Conservation (phyloP, 2,888 invertebrate genomes). For the Sympetrum striolatum region DNA sequence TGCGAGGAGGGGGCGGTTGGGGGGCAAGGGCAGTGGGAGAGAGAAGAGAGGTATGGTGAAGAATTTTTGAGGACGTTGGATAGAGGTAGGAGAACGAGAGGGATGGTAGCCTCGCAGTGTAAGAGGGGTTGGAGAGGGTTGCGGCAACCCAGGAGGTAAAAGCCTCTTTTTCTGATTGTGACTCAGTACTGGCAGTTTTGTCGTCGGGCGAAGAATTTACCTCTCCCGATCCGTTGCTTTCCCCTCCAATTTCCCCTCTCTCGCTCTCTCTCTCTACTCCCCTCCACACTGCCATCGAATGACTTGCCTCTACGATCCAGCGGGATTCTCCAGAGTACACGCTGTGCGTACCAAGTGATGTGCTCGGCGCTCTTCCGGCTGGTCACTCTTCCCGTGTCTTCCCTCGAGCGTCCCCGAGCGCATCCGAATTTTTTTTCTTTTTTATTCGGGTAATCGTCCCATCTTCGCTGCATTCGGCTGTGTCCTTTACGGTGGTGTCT, state of each 20-base stretch:
- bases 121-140: neutral
- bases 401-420: neutral
- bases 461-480: neutral
- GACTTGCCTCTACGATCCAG: conserved; percentile 42
- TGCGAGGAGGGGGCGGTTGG: conserved; percentile 7
- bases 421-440: neutral
- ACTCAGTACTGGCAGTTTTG: conserved; percentile 39
- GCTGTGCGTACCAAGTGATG: conserved; percentile 30
- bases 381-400: neutral
- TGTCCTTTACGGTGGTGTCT: neutral
- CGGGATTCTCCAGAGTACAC: conserved; percentile 42
- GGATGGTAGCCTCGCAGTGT: neutral
- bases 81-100: neutral
- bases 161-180: conserved; percentile 29
- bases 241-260: conserved; percentile 1
- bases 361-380: conserved; percentile 32
- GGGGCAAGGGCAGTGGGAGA: conserved; percentile 6
- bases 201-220: conserved; percentile 29
- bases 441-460: neutral
- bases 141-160: conserved; percentile 1
- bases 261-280: neutral
- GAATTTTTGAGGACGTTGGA: conserved; percentile 28
- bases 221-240: conserved; percentile 34
- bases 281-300: neutral
- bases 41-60: conserved; percentile 18